A percentile compares a stretch with the other conserved stretches of the same genome.
phyloP scores from a whole-genome alignment of 2,113 vertebrate species.

The Odontophorus gujanensis region DNA sequence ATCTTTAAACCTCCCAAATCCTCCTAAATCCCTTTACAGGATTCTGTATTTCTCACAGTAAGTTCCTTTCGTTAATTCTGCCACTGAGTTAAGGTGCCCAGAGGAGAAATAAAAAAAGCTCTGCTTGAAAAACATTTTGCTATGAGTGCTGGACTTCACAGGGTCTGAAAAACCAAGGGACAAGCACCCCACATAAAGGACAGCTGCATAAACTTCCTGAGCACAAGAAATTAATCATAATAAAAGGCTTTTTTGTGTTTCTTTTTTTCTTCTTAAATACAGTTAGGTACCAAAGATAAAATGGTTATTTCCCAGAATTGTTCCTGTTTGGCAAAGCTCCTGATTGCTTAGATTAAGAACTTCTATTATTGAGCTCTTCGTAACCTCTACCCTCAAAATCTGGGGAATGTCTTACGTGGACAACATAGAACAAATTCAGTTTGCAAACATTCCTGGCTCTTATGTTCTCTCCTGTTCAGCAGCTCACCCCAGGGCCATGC shows the following conservation, averaged over 20 bases:
- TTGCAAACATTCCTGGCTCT: constrained; percentile 23
- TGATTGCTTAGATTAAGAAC: constrained; percentile 37
- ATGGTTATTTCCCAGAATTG: constrained; percentile 61
- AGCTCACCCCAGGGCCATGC: neutral
- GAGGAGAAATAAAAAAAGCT: constrained; percentile 40
- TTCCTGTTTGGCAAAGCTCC: constrained; percentile 36
- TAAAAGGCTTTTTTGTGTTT: constrained; percentile 21
- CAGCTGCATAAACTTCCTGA: constrained; percentile 67
- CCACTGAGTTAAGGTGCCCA: constrained; percentile 32
- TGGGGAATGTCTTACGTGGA: constrained; percentile 48
- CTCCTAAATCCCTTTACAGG: constrained; percentile 55
- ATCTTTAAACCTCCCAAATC: constrained; percentile 59
- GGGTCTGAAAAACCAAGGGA: constrained; percentile 14
- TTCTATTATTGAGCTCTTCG: constrained; percentile 57
- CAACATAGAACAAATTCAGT: constrained; percentile 31
- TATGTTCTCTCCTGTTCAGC: constrained; percentile 18
- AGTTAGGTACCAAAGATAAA: constrained; percentile 68
- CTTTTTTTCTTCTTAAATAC: neutral
- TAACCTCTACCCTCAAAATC: constrained; percentile 68
- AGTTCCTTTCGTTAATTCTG: constrained; percentile 34
- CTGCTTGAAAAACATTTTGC: constrained; percentile 23
- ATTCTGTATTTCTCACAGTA: constrained; percentile 51
- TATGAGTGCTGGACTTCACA: constrained; percentile 40
- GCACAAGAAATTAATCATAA: constrained; percentile 61
- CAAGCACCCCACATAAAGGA: constrained; percentile 8